A percentile compares a stretch with the other conserved stretches of the same genome.
These are phyloP conservation scores for Thunnus maccoyii DNA, from an alignment of 2,113 vertebrate species.

Conservation along the genomic window DNA sequence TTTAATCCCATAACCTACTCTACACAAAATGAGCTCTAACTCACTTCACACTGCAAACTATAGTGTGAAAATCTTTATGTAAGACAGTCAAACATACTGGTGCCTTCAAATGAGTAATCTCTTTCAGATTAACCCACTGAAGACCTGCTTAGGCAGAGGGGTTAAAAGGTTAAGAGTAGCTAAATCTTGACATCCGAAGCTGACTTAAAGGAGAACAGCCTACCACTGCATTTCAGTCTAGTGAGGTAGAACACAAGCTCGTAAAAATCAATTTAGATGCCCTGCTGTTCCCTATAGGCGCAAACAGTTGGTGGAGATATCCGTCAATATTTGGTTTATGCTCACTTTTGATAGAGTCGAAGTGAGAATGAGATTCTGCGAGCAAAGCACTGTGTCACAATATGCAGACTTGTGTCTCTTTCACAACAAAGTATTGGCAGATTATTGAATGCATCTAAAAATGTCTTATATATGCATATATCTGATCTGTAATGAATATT, in stretches of 20 bases:
- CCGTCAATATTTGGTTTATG: conserved; percentile 35
- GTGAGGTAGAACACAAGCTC: background rate
- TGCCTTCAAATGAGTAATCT: conserved; percentile 32
- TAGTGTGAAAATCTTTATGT: conserved; percentile 39
- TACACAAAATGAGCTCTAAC: conserved; percentile 5
- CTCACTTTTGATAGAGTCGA: conserved; percentile 36
- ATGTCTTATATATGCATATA: background rate
- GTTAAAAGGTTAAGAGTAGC: conserved; percentile 31
- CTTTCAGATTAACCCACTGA: conserved; percentile 54
- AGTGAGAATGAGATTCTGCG: background rate
- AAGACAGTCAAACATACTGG: background rate
- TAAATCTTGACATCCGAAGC: conserved; percentile 31
- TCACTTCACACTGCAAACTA: background rate
- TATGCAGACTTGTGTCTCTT: background rate
- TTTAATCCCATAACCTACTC: conserved; percentile 21
- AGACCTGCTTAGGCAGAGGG: background rate
- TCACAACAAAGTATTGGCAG: background rate
- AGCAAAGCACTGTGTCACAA: conserved; percentile 1
- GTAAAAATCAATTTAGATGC: conserved; percentile 24
- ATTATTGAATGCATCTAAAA: background rate
- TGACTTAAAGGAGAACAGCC: conserved; percentile 12
- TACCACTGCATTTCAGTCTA: background rate
- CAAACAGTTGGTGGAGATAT: background rate
- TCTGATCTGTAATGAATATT: background rate
- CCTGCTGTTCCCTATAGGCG: conserved; percentile 8